Evolutionary conservation across 2,888 invertebrate species (phyloP), one percentile per base, ranked within the genome.

Genomic region (Clusia tigrina): DNA sequence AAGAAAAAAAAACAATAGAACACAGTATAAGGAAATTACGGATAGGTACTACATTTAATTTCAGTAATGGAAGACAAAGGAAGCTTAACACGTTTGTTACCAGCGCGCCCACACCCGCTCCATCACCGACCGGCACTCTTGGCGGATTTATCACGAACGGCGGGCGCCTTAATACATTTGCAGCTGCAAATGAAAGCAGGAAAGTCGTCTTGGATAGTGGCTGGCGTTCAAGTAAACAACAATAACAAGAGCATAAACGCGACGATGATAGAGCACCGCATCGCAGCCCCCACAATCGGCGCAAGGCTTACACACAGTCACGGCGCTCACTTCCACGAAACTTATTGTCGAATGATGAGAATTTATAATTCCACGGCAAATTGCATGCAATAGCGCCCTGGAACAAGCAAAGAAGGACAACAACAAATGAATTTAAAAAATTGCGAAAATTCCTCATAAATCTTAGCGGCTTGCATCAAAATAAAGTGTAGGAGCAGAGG

Each of bases 41-140:
- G 18, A 54, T 71, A 65, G 64, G 24, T 3, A 3, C 64, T 68
- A 75, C 78, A 48, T 78, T 76, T 78, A 76, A 76, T 76, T 76
- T 76, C 68, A 67, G 76, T 76, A 76, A 76, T 76, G 76, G 76
- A 77, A 78, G 69, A 75, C 77, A 74, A 74, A 76, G 67, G 65
- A 70, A 70, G 32, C 6, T 12, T 9, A 42, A 42, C 32, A 32
- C 32, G 6, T 12, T 6, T 12, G 12, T 32, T 12, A 12, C 32
- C 6, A 32, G 32, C 6, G 12, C 6, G 32, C 32, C 6, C 32
- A 32, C 32, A 9, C 6, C 32, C 6, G 12, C 32, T 32, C 32
- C 32, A 32, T 9, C 32, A 12, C 32, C 32, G 12, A 32, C 6
- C 32, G 32, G 32, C 6, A 12, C 12, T 32, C 32, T 32, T 32